phyloP scores from a whole-genome alignment of 2,888 invertebrate genomes.

The Lasioglossum marginatum region DNA sequence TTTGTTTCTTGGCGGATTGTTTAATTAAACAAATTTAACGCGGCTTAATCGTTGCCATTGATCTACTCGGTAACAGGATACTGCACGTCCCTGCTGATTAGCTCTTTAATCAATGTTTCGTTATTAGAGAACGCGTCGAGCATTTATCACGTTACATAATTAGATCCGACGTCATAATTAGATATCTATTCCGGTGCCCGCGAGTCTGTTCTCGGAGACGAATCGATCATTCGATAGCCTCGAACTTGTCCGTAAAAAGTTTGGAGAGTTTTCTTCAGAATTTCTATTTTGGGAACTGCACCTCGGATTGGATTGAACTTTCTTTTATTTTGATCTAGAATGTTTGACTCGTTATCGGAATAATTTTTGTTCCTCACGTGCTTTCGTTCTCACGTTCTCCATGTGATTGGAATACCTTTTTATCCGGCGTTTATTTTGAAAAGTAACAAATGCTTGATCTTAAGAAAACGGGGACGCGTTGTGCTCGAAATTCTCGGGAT shows the following conservation, averaged over 20 bases:
- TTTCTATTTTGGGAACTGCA: background rate
- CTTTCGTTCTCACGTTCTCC: background rate
- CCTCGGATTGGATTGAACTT: background rate
- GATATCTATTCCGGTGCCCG: constrained; percentile 10
- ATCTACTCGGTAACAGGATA: constrained; percentile 3
- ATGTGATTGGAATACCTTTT: background rate
- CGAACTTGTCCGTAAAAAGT: background rate
- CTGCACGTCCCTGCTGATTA: constrained; percentile 23
- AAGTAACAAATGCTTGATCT: background rate
- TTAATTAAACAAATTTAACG: background rate
- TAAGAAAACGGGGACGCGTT: background rate
- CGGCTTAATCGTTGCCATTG: background rate
- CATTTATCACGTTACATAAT: constrained; percentile 62
- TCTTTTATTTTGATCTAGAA: background rate
- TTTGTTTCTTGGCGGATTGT: background rate
- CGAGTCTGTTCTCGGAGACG: background rate
- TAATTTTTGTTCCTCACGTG: background rate
- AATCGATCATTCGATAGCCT: background rate
- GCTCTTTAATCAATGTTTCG: constrained; percentile 59
- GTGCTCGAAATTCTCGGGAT: background rate
- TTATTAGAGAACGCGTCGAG: constrained; percentile 49
- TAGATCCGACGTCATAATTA: constrained; percentile 47
- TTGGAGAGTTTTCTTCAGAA: too few relatives aligned
- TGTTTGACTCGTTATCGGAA: background rate
- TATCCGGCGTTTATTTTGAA: background rate